phyloP scores from a whole-genome alignment of 1,140 invertebrate species.

The Globodera ellingtonae region DNA sequence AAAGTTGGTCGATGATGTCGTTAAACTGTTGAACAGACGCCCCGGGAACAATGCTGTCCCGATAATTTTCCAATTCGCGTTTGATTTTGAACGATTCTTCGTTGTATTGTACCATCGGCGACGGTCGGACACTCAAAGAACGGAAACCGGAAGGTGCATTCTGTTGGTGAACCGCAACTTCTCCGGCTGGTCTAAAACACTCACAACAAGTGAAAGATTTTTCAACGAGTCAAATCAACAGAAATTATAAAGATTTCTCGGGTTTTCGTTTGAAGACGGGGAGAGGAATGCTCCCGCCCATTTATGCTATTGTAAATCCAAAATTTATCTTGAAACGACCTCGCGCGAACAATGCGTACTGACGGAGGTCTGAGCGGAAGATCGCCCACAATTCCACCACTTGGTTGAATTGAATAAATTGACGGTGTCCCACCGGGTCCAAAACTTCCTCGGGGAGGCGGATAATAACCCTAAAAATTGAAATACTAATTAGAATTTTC shows the following conservation, averaged over 20 bases:
- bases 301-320: too few species aligned
- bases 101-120: not conserved
- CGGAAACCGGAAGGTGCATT: not conserved
- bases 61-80: slow-evolving; percentile 31
- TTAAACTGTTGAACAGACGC: slow-evolving; percentile 45
- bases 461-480: not conserved
- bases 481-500: not conserved
- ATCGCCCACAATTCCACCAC: slow-evolving; percentile 1
- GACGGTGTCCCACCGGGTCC: not conserved
- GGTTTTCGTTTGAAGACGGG: too few species aligned
- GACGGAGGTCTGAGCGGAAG: not conserved
- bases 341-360: slow-evolving; percentile 1
- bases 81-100: slow-evolving; percentile 20
- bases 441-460: not conserved
- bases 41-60: slow-evolving; percentile 41
- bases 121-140: slow-evolving; percentile 6
- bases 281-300: too few species aligned
- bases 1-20: slow-evolving; percentile 40
- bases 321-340: not conserved
- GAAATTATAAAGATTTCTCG: too few species aligned
- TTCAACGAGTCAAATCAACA: not conserved
- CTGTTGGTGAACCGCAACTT: not conserved
- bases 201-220: not conserved
- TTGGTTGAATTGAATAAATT: slow-evolving; percentile 9
- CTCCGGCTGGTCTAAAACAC: not conserved